Evolutionary conservation across 1,140 invertebrate species (phyloP).

Genomic region (Globodera rostochiensis): DNA sequence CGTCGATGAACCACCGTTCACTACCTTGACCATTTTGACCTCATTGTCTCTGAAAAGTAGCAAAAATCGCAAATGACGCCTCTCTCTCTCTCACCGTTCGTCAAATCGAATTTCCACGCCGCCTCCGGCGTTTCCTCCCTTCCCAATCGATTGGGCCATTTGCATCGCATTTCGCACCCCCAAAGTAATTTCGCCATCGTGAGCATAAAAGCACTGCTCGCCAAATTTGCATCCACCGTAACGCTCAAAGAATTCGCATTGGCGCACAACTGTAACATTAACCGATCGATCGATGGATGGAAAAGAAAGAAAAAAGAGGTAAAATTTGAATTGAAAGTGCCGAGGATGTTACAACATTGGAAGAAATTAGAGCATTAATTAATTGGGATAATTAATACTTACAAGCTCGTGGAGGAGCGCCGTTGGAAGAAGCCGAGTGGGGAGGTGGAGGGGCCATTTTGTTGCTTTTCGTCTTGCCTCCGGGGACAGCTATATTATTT

Average conservation of each 20-base stretch:
- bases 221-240: conserved; percentile 27
- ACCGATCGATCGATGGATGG: background rate
- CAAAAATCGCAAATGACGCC: background rate
- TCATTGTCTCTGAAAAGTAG: conserved; percentile 17
- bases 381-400: background rate
- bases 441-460: background rate
- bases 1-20: background rate
- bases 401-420: conserved; percentile 4
- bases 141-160: conserved; percentile 28
- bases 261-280: conserved; percentile 17
- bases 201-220: conserved; percentile 28
- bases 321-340: background rate
- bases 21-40: conserved; percentile 23
- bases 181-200: conserved; percentile 29
- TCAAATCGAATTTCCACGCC: conserved; percentile 31
- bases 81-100: conserved; percentile 7
- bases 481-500: background rate
- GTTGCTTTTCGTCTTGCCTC: too few relatives aligned
- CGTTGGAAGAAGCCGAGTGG: background rate
- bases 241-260: conserved; percentile 23
- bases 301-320: background rate
- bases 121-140: conserved; percentile 15
- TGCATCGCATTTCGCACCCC: conserved; percentile 27
- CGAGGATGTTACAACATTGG: too few relatives aligned
- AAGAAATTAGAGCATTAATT: background rate